Evolutionary conservation across 2,797 vertebrate genomes (phyloP), one percentile per base, ranked within the genome.

Genomic region (Poeciliopsis infans): DNA sequence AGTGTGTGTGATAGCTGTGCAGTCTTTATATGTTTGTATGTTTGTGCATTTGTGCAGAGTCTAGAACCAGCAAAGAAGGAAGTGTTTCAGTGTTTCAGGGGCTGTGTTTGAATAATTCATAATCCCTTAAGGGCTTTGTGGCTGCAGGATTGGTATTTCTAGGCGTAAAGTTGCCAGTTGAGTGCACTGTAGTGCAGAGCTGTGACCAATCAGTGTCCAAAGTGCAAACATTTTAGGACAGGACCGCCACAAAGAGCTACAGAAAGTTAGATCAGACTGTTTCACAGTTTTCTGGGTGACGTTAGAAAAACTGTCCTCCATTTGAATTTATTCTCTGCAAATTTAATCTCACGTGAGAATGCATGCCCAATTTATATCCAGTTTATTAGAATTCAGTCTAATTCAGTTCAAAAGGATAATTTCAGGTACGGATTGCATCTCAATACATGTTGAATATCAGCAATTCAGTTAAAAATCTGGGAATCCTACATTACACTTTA

Each of bases 21-120:
- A 0, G 72, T 82, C 72, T 73, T 23, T 68, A 10, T 53, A 46
- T 66, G 4, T 55, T 53, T 75, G 5, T 69, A 28, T 69, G 7
- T 68, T 18, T 68, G 66, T 77, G 13, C 68, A 69, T 78, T 57
- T 68, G 75, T 85, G 12, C 80, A 72, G 75, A 64, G 66, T 75
- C 74, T 85, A 55, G 78, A 85, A 81, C 85, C 61, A 55, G 76
- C 81, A 87, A 90, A 84, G 77, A 85, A 84, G 84, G 91, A 91
- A 93, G 88, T 93, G 88, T 91, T 91, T 84, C 85, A 93, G 88
- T 92, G 88, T 91, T 91, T 85, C 86, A 85, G 85, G 84, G 89
- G 84, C 92, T 88, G 28, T 75, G 70, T 31, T 79, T 95, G 85
- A 95, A 96, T 95, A 91, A 95, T 95, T 95, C 70, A 95, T 85